phyloP scores from a whole-genome alignment of 2,113 vertebrate genomes.

The Leptobrachium leishanense region DNA sequence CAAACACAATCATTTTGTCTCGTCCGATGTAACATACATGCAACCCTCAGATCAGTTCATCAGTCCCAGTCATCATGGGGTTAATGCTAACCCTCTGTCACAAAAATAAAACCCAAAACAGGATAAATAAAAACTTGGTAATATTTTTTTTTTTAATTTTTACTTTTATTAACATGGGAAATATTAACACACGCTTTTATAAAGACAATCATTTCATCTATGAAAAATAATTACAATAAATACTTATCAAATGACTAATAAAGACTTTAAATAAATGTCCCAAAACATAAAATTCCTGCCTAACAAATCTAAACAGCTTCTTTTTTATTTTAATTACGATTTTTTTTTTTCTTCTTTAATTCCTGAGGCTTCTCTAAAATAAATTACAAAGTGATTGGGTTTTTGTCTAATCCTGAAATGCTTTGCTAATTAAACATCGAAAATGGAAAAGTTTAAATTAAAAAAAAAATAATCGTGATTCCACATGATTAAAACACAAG shows the following conservation, averaged over 20 bases:
- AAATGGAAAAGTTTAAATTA: not conserved
- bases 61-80: no score
- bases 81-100: no score
- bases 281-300: constrained; percentile 79
- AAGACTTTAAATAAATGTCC: constrained; percentile 98
- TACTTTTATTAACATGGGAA: constrained; percentile 40
- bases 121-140: no score
- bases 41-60: no score
- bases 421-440: not conserved
- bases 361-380: constrained; percentile 78
- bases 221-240: constrained; percentile 99
- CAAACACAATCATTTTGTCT: no score
- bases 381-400: constrained; percentile 56
- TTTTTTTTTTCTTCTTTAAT: constrained; percentile 44
- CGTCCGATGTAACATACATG: no score
- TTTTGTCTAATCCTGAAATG: constrained; percentile 10
- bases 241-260: constrained; percentile 94
- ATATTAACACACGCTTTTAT: constrained; percentile 53
- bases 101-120: no score
- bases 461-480: not conserved
- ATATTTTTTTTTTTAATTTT: not conserved
- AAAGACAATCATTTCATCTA: constrained; percentile 87
- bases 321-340: not conserved
- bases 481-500: not conserved
- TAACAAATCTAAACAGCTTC: constrained; percentile 69